phyloP scores from a whole-genome alignment of 2,888 invertebrate genomes.

The Cataglyphis altisquamis region DNA sequence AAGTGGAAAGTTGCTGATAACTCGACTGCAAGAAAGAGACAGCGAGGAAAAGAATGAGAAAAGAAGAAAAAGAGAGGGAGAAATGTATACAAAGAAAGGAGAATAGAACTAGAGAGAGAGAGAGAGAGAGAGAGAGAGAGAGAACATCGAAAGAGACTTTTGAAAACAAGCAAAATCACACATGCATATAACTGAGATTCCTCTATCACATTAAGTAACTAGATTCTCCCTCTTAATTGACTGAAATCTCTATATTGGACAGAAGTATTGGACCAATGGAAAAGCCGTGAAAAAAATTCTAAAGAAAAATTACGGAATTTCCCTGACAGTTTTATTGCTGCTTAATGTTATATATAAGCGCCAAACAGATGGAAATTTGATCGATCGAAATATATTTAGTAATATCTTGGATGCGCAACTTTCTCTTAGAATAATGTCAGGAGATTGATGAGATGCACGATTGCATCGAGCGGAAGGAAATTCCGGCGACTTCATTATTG shows the following conservation, averaged over 20 bases:
- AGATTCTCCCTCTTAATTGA: slow-evolving; percentile 44
- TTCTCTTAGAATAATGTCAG: slow-evolving; percentile 23
- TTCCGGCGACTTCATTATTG: slow-evolving; percentile 45
- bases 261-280: slow-evolving; percentile 45
- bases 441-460: slow-evolving; percentile 50
- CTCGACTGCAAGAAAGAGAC: slow-evolving; percentile 64
- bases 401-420: slow-evolving; percentile 38
- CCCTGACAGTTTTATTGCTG: slow-evolving; percentile 42
- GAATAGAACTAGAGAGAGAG: neutral
- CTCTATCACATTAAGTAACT: slow-evolving; percentile 59
- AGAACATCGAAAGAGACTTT: neutral
- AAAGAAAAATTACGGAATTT: slow-evolving; percentile 50
- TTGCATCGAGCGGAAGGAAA: slow-evolving; percentile 49
- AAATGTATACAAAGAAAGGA: neutral
- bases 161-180: slow-evolving; percentile 21
- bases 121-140: neutral
- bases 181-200: slow-evolving; percentile 35
- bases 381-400: slow-evolving; percentile 27
- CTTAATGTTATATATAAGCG: slow-evolving; percentile 30
- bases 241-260: slow-evolving; percentile 35
- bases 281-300: neutral
- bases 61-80: neutral
- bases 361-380: slow-evolving; percentile 43
- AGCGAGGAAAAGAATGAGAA: neutral
- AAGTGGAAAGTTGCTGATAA: slow-evolving; percentile 84